Percentiles rank a stretch among this genome's conserved stretches.
Conservation (phyloP, 2,113 vertebrate species). For the Leuciscus idus region DNA sequence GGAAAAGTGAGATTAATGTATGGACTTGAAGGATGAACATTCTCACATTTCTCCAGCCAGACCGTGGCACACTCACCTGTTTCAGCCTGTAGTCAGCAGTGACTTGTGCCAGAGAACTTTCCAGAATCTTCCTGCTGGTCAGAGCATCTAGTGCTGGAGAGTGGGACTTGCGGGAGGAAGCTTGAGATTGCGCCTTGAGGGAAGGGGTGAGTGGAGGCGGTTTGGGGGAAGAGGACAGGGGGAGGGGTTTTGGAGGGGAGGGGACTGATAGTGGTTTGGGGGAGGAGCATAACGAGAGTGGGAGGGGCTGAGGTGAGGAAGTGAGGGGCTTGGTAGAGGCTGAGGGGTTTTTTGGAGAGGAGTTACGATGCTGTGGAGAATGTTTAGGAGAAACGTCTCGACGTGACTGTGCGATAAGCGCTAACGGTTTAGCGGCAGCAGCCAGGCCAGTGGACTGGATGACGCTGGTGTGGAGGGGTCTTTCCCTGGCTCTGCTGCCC, state of each 20-base stretch:
- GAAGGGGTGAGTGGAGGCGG: conserved; percentile 74
- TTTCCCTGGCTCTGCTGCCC: conserved; percentile 81
- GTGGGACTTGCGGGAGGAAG: conserved; percentile 61
- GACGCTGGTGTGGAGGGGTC: conserved; percentile 90
- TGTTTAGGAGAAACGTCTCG: conserved; percentile 79
- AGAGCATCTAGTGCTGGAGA: conserved; percentile 62
- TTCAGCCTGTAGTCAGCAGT: conserved; percentile 89
- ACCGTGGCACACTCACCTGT: conserved; percentile 79
- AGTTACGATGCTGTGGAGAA: conserved; percentile 69
- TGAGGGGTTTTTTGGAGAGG: conserved; percentile 82
- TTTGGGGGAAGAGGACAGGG: conserved; percentile 60
- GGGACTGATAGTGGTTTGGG: conserved; percentile 77
- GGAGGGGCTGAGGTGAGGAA: conserved; percentile 73
- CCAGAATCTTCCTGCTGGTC: conserved; percentile 89
- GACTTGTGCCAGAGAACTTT: conserved; percentile 86
- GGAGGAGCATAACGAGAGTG: conserved; percentile 77
- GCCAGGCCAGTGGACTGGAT: conserved; percentile 97
- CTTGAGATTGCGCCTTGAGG: conserved; percentile 68
- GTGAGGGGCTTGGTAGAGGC: conserved; percentile 73
- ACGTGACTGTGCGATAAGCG: conserved; percentile 87
- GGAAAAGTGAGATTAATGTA: conserved; percentile 16
- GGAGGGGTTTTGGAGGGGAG: conserved; percentile 67
- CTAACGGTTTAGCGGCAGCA: conserved; percentile 87
- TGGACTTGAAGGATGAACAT: conserved; percentile 13
- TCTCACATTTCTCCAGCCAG: neutral